phyloP scores from a whole-genome alignment of 2,888 invertebrate species.

The Cyclophora albipunctata region DNA sequence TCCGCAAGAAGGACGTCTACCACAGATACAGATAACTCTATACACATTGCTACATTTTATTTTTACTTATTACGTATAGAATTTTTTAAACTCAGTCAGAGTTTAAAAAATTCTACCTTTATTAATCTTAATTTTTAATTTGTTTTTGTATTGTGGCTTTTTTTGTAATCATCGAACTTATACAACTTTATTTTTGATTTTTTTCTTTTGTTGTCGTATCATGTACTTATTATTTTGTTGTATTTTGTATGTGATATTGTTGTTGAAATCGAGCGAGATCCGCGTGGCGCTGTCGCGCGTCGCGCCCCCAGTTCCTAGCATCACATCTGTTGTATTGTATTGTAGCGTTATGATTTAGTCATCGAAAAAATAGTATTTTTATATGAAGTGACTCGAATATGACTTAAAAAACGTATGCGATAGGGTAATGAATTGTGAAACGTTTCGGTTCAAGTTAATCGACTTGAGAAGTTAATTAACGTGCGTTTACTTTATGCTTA shows the following conservation, averaged over 20 bases:
- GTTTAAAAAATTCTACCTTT: no score
- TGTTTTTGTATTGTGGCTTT: constrained; percentile 1
- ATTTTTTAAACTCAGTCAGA: no score
- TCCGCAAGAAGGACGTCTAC: constrained; percentile 63
- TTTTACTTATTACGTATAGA: neutral
- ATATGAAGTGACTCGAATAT: no score
- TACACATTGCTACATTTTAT: constrained; percentile 1
- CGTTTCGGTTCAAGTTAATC: no score
- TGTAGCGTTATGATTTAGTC: no score
- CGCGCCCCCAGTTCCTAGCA: constrained; percentile 30
- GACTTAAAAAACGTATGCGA: no score
- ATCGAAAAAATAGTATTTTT: no score
- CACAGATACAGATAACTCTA: constrained; percentile 61
- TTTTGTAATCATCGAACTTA: constrained; percentile 1
- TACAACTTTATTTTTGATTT: constrained; percentile 11
- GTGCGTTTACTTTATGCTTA: no score
- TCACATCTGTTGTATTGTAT: constrained; percentile 5
- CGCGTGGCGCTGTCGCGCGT: no score
- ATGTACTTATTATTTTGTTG: constrained; percentile 7
- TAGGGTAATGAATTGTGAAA: no score
- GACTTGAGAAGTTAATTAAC: no score
- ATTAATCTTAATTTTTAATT: constrained; percentile 9
- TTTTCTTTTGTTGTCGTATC: constrained; percentile 5
- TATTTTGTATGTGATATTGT: constrained; percentile 6
- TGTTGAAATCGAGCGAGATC: neutral